phyloP scores from a whole-genome alignment of 2,113 vertebrate genomes.

The Myanophis thanlyinensis region DNA sequence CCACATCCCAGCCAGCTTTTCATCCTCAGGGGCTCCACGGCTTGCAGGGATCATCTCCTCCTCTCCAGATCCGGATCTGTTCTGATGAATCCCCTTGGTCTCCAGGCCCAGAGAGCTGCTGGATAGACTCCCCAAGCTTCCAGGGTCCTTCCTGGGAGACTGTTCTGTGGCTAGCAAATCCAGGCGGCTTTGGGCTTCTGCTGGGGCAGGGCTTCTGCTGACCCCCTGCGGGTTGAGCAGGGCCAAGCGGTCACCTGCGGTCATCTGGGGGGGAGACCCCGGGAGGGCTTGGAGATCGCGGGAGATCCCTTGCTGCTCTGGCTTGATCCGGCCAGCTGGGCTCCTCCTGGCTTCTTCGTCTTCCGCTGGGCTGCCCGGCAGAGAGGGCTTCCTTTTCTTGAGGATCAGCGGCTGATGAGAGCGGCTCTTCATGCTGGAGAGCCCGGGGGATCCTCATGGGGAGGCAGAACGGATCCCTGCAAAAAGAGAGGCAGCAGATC shows the following conservation, averaged over 20 bases:
- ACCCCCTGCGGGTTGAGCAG: slow-evolving; percentile 42
- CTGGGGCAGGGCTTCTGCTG: no score
- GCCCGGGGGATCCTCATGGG: slow-evolving; percentile 69
- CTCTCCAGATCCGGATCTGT: slow-evolving; percentile 34
- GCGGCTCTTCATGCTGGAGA: slow-evolving; percentile 87
- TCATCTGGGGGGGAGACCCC: neutral
- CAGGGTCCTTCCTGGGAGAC: neutral
- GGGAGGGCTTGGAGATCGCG: neutral
- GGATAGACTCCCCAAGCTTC: neutral
- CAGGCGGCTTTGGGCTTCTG: no score
- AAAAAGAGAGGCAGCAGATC: neutral
- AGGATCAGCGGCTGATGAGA: slow-evolving; percentile 92
- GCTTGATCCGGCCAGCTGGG: neutral
- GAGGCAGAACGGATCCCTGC: slow-evolving; percentile 57
- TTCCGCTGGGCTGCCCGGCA: neutral
- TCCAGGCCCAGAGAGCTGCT: neutral
- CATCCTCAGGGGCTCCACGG: slow-evolving; percentile 13
- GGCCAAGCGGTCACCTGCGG: slow-evolving; percentile 78
- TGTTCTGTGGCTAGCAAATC: neutral
- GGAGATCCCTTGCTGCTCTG: slow-evolving; percentile 13
- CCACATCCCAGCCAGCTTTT: slow-evolving; percentile 37
- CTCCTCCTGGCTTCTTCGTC: neutral
- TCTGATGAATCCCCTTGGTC: neutral
- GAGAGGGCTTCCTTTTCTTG: slow-evolving; percentile 84
- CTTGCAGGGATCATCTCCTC: slow-evolving; percentile 13